Conservation (phyloP, 37 sponge, comb jelly and placozoan genomes). For the Amphimedon queenslandica region DNA sequence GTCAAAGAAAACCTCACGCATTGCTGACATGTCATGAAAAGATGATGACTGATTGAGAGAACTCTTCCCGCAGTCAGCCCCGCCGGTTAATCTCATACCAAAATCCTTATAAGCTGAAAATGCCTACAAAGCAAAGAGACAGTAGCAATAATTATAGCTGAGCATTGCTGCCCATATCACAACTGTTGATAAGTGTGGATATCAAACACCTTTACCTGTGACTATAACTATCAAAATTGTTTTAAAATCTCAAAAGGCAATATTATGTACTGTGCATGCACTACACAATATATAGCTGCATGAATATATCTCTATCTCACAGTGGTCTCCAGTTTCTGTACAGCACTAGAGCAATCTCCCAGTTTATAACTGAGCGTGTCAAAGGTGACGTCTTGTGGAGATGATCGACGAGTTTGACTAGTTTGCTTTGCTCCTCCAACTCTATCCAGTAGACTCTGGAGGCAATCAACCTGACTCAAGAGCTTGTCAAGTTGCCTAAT, state of each 20-base stretch:
- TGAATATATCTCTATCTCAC: too few relatives aligned
- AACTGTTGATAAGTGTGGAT: too few relatives aligned
- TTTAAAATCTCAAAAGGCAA: too few relatives aligned
- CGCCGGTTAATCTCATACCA: not conserved
- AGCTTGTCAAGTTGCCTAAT: constrained; percentile 51
- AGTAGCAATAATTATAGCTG: too few relatives aligned
- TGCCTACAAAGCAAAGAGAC: constrained; percentile 1
- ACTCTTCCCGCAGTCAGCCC: not conserved
- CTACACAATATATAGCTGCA: too few relatives aligned
- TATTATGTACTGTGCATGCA: too few relatives aligned
- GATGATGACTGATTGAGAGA: not conserved
- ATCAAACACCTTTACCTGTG: too few relatives aligned
- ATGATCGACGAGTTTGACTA: not conserved
- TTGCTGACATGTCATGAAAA: too few relatives aligned
- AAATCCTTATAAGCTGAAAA: constrained; percentile 6
- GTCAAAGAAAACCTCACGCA: constrained; percentile 5
- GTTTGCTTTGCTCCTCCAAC: constrained; percentile 63
- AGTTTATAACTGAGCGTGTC: constrained; percentile 43
- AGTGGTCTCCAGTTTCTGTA: constrained; percentile 49
- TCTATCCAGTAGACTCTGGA: constrained; percentile 63
- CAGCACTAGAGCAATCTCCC: constrained; percentile 28
- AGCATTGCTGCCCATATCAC: too few relatives aligned
- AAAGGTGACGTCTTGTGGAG: constrained; percentile 4
- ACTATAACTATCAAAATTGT: too few relatives aligned
- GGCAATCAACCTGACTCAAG: constrained; percentile 29